Percentiles rank a stretch among this genome's conserved stretches.
Conservation (phyloP, 1,140 invertebrate species). For the Papilio dardanus region DNA sequence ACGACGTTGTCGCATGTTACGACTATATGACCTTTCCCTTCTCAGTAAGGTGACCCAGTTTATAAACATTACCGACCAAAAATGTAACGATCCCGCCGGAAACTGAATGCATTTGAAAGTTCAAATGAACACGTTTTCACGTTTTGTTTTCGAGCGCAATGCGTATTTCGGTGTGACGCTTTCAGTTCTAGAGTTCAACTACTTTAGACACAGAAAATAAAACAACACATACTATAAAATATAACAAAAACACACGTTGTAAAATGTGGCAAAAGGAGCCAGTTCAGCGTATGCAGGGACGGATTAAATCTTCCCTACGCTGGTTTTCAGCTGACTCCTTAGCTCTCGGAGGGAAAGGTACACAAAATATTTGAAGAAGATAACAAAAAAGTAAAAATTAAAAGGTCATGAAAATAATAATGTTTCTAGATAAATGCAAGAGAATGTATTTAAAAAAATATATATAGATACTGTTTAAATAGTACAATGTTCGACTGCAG, state of each 20-base stretch:
- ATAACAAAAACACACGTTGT: too few relatives aligned
- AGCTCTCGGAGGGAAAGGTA: too few relatives aligned
- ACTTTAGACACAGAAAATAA: too few relatives aligned
- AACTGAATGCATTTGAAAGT: conserved; percentile 25
- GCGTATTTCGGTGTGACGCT: background rate
- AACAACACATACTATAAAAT: too few relatives aligned
- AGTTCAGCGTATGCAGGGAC: too few relatives aligned
- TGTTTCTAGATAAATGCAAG: too few relatives aligned
- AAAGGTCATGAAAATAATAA: too few relatives aligned
- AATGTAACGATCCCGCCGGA: conserved; percentile 18
- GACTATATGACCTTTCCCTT: conserved; percentile 30
- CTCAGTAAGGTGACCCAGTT: conserved; percentile 33
- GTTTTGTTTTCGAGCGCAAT: conserved; percentile 18
- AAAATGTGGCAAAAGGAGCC: too few relatives aligned
- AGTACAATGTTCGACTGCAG: background rate
- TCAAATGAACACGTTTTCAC: conserved; percentile 25
- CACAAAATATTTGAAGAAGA: too few relatives aligned
- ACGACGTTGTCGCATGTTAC: conserved; percentile 37
- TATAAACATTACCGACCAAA: conserved; percentile 31
- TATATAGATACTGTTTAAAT: background rate
- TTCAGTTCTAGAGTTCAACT: background rate
- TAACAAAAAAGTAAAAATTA: too few relatives aligned
- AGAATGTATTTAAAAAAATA: background rate
- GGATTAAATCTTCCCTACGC: too few relatives aligned
- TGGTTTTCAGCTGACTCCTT: too few relatives aligned